Conservation (phyloP, 2,113 vertebrate genomes). For the Archilochus colubris region DNA sequence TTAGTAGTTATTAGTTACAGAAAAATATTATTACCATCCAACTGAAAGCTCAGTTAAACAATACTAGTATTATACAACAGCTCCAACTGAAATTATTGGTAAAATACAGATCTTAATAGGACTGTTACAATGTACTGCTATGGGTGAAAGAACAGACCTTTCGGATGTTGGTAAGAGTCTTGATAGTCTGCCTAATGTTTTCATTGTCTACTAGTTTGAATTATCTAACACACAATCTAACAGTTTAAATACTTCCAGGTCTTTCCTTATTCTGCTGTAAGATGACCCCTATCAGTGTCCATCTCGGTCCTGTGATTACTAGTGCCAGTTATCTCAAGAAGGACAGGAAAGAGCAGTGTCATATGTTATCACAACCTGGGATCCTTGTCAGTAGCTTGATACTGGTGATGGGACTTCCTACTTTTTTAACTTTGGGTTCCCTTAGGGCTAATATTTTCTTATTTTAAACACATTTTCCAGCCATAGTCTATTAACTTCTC, state of each 20-base stretch:
- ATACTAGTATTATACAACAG: not conserved
- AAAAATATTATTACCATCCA: not conserved
- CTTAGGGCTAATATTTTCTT: not conserved
- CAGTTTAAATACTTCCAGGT: not conserved
- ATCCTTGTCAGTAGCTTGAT: not conserved
- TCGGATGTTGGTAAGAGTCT: not conserved
- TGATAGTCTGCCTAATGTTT: not conserved
- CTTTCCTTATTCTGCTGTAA: not conserved
- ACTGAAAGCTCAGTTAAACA: not conserved
- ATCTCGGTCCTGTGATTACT: not conserved
- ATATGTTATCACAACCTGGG: not conserved
- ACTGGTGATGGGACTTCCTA: fast-evolving
- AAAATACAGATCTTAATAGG: not conserved
- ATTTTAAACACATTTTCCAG: not conserved
- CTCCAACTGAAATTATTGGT: not conserved
- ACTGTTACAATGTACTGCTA: not conserved
- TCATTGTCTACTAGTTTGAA: not conserved
- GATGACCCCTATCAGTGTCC: not conserved
- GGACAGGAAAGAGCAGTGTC: not conserved
- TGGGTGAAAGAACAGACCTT: not conserved
- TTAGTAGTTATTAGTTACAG: not conserved
- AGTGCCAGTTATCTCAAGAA: not conserved
- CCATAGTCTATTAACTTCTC: not conserved
- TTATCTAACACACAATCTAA: not conserved
- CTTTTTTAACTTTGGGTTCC: not conserved